These are phyloP conservation scores for Allobates femoralis DNA, from an alignment of 2,797 vertebrate species.

Conservation along the genomic window DNA sequence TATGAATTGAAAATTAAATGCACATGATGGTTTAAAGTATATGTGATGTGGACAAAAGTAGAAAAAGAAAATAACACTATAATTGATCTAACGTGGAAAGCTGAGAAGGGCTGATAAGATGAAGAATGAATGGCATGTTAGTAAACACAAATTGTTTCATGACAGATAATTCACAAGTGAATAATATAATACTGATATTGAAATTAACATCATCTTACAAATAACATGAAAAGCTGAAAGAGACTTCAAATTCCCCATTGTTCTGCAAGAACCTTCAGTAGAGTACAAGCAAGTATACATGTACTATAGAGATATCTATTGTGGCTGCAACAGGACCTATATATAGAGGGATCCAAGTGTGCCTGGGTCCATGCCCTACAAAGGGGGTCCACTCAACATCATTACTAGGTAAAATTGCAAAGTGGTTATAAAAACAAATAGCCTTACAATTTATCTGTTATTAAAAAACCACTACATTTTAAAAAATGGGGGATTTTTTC, in stretches of 20 bases:
- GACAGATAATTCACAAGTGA: too few relatives aligned
- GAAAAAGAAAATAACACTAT: neutral
- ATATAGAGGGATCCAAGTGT: neutral
- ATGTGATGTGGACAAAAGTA: neutral
- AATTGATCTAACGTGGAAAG: neutral
- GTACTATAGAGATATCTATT: neutral
- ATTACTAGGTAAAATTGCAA: too few relatives aligned
- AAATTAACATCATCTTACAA: neutral
- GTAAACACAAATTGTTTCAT: too few relatives aligned
- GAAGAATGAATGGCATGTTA: neutral
- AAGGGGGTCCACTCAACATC: too few relatives aligned
- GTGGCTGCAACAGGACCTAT: neutral
- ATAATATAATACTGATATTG: neutral
- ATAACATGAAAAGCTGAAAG: neutral
- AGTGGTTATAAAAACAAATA: too few relatives aligned
- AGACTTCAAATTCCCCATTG: neutral
- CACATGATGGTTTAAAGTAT: slow-evolving; percentile 18
- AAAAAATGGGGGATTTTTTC: too few relatives aligned
- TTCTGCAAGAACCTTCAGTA: neutral
- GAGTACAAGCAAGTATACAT: neutral
- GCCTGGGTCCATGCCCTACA: too few relatives aligned
- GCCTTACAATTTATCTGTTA: too few relatives aligned
- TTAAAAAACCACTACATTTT: too few relatives aligned
- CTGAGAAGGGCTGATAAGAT: neutral
- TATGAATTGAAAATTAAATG: slow-evolving; percentile 26